These are phyloP conservation scores for Pomacea canaliculata DNA, from an alignment of 2,888 invertebrate genomes.

Conservation along the genomic window DNA sequence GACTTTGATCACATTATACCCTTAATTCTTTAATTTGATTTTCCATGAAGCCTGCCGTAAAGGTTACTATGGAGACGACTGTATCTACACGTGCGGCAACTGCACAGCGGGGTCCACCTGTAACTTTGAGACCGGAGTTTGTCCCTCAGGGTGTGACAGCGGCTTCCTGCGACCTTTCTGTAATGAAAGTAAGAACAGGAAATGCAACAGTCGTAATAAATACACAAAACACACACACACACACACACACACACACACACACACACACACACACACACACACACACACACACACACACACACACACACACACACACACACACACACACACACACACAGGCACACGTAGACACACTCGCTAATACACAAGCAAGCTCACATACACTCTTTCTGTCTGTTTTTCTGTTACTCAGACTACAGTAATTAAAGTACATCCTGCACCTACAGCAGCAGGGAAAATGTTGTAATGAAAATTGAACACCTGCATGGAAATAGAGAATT, in stretches of 20 bases:
- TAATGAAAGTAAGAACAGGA: neutral
- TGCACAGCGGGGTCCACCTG: neutral
- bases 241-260: constrained; percentile 4
- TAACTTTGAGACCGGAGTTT: neutral
- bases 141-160: neutral
- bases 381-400: neutral
- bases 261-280: neutral
- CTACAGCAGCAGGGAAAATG: too few species aligned
- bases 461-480: too few species aligned
- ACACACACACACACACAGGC: constrained; percentile 1
- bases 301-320: neutral
- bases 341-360: constrained; percentile 9
- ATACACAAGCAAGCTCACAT: constrained; percentile 7
- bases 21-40: too few species aligned
- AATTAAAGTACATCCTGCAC: too few species aligned
- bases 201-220: neutral
- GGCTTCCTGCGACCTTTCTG: neutral
- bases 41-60: neutral
- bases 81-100: neutral
- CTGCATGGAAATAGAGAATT: too few species aligned
- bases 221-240: constrained; percentile 7
- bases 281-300: neutral
- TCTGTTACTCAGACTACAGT: too few species aligned
- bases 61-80: neutral
- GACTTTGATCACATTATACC: too few species aligned